These are phyloP conservation scores for Boloria selene DNA, from an alignment of 2,888 invertebrate species.

Conservation along the genomic window DNA sequence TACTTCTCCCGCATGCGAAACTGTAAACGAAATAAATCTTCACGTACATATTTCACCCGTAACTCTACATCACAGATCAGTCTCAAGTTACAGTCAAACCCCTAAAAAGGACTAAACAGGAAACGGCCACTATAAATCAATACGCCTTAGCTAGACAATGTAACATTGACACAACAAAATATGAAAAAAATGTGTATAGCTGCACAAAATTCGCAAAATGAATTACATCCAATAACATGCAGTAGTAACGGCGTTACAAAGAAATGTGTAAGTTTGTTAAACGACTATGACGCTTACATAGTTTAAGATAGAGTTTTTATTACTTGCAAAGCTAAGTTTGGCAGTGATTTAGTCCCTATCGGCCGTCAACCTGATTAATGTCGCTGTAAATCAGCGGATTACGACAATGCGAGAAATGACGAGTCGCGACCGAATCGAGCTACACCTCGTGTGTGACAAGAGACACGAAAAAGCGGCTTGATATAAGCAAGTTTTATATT, in stretches of 20 bases:
- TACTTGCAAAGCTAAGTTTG: slow-evolving; percentile 57
- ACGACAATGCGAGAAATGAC: slow-evolving; percentile 83
- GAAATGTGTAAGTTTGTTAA: slow-evolving; percentile 41
- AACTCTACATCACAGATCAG: slow-evolving; percentile 35
- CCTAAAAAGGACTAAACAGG: slow-evolving; percentile 66
- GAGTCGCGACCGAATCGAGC: slow-evolving; percentile 78
- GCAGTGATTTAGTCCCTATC: slow-evolving; percentile 81
- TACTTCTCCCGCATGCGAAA: slow-evolving; percentile 16
- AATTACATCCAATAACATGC: slow-evolving; percentile 81
- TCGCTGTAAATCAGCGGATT: slow-evolving; percentile 82
- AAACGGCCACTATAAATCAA: slow-evolving; percentile 73
- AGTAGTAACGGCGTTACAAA: slow-evolving; percentile 69
- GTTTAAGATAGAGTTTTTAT: slow-evolving; percentile 51
- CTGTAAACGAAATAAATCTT: slow-evolving; percentile 35
- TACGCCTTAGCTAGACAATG: slow-evolving; percentile 66
- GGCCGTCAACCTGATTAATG: slow-evolving; percentile 82
- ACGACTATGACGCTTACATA: slow-evolving; percentile 51
- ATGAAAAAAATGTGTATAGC: slow-evolving; percentile 52
- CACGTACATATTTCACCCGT: slow-evolving; percentile 33
- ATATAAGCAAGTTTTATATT: too few species aligned
- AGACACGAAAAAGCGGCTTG: background rate
- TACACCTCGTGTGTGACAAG: slow-evolving; percentile 48
- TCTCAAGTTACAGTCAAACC: slow-evolving; percentile 70
- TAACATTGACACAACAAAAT: slow-evolving; percentile 61
- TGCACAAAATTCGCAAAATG: slow-evolving; percentile 77